Evolutionary conservation across 64 coral and sea anemone genomes (phyloP).

Genomic region (Porites lutea): DNA sequence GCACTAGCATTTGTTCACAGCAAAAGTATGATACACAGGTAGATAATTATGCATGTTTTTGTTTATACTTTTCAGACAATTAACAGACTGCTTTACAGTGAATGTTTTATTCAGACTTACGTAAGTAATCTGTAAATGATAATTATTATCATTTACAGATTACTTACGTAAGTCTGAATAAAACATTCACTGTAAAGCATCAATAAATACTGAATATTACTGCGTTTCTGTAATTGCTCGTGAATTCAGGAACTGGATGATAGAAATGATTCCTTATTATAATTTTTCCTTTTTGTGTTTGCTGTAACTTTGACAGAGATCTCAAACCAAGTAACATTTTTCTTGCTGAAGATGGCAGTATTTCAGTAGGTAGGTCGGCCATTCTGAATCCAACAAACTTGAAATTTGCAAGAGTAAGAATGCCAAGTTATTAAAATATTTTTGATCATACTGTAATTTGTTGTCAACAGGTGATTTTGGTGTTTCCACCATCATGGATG

Average conservation of each 20-base stretch:
- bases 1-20: conserved; percentile 94
- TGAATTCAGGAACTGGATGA: too few species aligned
- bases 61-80: too few species aligned
- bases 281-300: neutral
- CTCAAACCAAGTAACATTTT: conserved; percentile 99
- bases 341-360: conserved; percentile 80
- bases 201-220: neutral
- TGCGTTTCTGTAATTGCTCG: too few species aligned
- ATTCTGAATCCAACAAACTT: too few species aligned
- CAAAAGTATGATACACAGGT: conserved; percentile 97
- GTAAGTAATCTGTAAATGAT: too few species aligned
- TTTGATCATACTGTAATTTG: neutral
- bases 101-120: too few species aligned
- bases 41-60: neutral
- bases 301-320: conserved; percentile 63
- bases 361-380: conserved; percentile 80
- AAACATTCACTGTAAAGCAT: too few species aligned
- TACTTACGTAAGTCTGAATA: too few species aligned
- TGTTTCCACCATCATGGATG: conserved; percentile 99
- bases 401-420: too few species aligned
- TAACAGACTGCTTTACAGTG: too few species aligned
- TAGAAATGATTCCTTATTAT: neutral
- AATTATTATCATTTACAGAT: too few species aligned
- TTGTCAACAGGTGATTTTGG: conserved; percentile 90
- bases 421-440: too few species aligned